Percentiles rank a stretch among this genome's conserved stretches.
Evolutionary conservation across 2,797 vertebrate genomes (phyloP).

Genomic region (Podarcis lilfordi): DNA sequence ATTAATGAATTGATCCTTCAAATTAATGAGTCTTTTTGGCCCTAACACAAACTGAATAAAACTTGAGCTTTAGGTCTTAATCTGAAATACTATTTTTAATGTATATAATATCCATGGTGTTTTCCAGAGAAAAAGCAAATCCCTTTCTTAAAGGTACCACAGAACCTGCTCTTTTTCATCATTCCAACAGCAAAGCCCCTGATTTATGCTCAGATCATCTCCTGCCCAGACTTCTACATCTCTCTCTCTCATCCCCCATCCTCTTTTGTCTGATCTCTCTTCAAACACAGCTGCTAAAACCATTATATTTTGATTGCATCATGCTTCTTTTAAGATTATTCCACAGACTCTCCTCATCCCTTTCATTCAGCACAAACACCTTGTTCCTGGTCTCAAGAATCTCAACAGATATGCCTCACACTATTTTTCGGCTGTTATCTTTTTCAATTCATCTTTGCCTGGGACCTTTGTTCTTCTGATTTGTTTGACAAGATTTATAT

Average conservation of each 20-base stretch:
- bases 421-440: not conserved
- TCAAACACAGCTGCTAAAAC: slow-evolving; percentile 1
- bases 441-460: not conserved
- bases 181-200: not conserved
- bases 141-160: not conserved
- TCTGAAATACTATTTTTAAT: not conserved
- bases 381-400: not conserved
- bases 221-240: not conserved
- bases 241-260: not conserved
- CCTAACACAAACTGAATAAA: slow-evolving; percentile 62
- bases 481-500: too few species aligned
- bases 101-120: not conserved
- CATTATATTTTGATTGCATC: not conserved
- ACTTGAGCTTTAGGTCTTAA: slow-evolving; percentile 39
- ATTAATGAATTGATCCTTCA: not conserved
- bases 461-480: not conserved
- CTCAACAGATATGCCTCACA: not conserved
- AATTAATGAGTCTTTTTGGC: not conserved
- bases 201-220: slow-evolving; percentile 4
- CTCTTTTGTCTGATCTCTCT: not conserved
- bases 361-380: not conserved
- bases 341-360: too few species aligned
- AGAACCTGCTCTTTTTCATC: not conserved
- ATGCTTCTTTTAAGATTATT: not conserved
- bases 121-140: not conserved